Conservation (phyloP, 2,113 vertebrate species). For the Psittacula cyanocephala region DNA sequence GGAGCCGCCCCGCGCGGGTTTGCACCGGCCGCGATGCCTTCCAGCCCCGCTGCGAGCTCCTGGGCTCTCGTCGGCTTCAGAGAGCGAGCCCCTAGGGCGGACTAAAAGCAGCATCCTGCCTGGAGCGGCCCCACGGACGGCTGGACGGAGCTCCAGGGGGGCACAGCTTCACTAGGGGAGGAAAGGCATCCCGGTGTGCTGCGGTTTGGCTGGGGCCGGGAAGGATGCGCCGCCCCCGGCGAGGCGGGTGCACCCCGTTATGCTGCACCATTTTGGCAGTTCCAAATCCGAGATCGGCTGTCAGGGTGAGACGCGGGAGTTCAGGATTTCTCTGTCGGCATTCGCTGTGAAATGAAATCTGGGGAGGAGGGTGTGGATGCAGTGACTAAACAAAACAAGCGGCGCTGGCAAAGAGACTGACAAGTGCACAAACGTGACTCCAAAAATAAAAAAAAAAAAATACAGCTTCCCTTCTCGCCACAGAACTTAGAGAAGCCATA, state of each 20-base stretch:
- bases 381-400: background rate
- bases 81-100: no score
- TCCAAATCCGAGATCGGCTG: background rate
- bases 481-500: background rate
- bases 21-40: no score
- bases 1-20: background rate
- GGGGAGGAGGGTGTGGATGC: background rate
- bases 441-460: background rate
- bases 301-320: background rate
- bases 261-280: background rate
- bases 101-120: background rate
- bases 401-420: background rate
- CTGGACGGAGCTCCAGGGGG: background rate
- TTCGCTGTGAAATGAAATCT: background rate
- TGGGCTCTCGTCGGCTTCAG: rapidly evolving
- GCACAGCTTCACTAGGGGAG: rapidly evolving
- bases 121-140: background rate
- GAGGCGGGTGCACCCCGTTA: background rate
- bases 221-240: background rate
- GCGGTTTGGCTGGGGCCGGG: background rate
- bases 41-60: background rate
- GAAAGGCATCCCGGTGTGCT: rapidly evolving
- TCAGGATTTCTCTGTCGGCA: background rate
- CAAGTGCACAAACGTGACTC: background rate
- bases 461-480: background rate